Evolutionary conservation across 2,888 invertebrate species (phyloP), one percentile per base, ranked within the genome.

Genomic region (Athalia cordata): DNA sequence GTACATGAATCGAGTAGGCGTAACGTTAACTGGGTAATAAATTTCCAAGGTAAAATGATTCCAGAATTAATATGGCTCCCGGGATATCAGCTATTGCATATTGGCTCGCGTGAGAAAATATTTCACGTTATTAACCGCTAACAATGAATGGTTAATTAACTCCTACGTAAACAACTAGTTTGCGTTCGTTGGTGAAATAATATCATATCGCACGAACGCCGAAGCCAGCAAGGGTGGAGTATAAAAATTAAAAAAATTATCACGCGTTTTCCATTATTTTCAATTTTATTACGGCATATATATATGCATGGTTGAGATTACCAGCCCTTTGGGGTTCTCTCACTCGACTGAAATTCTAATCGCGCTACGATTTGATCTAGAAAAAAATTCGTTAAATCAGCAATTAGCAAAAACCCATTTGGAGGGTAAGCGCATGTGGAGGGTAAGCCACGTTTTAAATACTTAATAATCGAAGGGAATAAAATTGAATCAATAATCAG

Each of bases 51-150:
- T 65, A 80, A 84, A 81, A 82, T 80, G 80, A 80, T 74, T 74
- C 77, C 80, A 79, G 79, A 84, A 87, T 88, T 85, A 85, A 86
- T 86, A 83, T 81, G 83, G 78, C 84, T 82, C 83, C 49, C 76
- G 85, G 83, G 83, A 83, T 82, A 84, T 86, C 84, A 84, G 83
- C 83, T 81, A 83, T 77, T 77, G 77, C 77, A 77, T 78, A 64
- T 64, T 77, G 79, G 65, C 66, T 47, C 77, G 52, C 68, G 64
- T 11, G 59, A 50, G 74, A 57, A n/a, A 65, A 67, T 80, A 70
- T 70, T 64, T 49, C 77, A 74, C 61, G 55, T 78, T 70, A 77
- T 77, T 66, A 80, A 78, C 78, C 57, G 68, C 59, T 3, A 77
- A 77, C 77, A 79, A 61, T 67, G 77, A 79, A 77, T 77, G 57